Percentiles rank a stretch among this genome's conserved stretches.
These are phyloP conservation scores for Smithornis capensis DNA, from an alignment of 2,113 vertebrate species.

Conservation along the genomic window DNA sequence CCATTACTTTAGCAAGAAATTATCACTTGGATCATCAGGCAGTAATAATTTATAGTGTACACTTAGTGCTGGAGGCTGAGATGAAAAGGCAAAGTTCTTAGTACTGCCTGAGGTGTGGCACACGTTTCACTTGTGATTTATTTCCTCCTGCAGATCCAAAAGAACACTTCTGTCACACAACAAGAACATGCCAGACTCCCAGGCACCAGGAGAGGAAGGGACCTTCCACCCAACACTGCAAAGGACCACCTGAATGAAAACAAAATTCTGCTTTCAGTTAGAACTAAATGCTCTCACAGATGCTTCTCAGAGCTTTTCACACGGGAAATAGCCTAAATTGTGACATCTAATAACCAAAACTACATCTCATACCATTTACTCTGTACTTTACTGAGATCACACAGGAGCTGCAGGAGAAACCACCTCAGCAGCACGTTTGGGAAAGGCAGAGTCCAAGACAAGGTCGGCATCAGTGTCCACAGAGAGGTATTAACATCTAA, in stretches of 20 bases:
- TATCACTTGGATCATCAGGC: neutral
- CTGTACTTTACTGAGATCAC: neutral
- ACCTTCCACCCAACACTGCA: rapidly evolving
- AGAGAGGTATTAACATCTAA: neutral
- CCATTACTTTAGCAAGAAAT: neutral
- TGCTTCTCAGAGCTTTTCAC: neutral
- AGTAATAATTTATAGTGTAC: neutral
- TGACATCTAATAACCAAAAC: neutral
- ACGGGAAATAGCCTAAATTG: neutral
- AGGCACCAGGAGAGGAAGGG: neutral
- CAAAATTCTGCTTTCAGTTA: neutral
- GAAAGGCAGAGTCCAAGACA: neutral
- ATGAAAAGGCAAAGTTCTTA: neutral
- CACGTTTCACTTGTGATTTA: neutral
- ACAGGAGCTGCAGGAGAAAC: neutral
- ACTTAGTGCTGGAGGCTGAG: neutral
- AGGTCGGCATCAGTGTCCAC: neutral
- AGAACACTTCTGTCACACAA: neutral
- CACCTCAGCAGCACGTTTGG: rapidly evolving
- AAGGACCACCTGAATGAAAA: neutral
- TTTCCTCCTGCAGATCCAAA: neutral
- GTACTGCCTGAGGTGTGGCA: neutral
- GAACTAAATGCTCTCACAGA: neutral
- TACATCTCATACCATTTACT: neutral
- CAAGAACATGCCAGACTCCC: rapidly evolving